Percentiles rank a stretch among this genome's conserved stretches.
These are phyloP conservation scores for Vesta saturnalis DNA, from an alignment of 2,888 invertebrate genomes.

Conservation along the genomic window DNA sequence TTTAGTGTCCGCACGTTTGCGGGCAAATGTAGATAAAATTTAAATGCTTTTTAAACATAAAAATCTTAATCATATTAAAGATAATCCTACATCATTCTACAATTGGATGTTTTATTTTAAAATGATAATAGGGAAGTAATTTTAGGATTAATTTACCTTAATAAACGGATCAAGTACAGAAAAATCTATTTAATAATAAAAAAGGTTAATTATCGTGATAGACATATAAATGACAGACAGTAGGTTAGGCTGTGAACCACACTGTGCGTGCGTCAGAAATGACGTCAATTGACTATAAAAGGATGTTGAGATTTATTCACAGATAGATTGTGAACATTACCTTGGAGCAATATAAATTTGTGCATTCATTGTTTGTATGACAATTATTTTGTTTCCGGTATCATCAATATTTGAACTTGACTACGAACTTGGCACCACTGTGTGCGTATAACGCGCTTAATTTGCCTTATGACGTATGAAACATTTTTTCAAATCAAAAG, in stretches of 20 bases:
- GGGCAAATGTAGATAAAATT: no score
- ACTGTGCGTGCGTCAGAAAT: slow-evolving; percentile 46
- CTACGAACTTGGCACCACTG: neutral
- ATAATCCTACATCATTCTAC: no score
- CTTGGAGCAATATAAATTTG: slow-evolving; percentile 29
- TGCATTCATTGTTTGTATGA: slow-evolving; percentile 25
- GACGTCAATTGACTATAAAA: slow-evolving; percentile 50
- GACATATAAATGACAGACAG: slow-evolving; percentile 32
- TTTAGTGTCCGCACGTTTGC: no score
- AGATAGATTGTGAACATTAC: slow-evolving; percentile 30
- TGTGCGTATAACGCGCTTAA: neutral
- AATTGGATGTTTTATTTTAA: no score
- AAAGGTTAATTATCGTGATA: slow-evolving; percentile 37
- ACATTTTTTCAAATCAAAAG: neutral
- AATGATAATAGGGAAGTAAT: no score
- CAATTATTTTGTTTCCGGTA: neutral
- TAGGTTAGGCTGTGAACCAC: slow-evolving; percentile 40
- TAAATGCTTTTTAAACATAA: no score
- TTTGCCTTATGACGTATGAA: neutral
- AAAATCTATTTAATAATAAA: slow-evolving; percentile 30
- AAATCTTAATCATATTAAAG: no score
- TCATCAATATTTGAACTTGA: slow-evolving; percentile 11
- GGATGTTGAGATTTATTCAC: slow-evolving; percentile 44
- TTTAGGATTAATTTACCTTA: neutral
- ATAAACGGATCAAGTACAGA: neutral